Conservation (phyloP, 2,113 vertebrate species). For the Microcebus tavaratra region DNA sequence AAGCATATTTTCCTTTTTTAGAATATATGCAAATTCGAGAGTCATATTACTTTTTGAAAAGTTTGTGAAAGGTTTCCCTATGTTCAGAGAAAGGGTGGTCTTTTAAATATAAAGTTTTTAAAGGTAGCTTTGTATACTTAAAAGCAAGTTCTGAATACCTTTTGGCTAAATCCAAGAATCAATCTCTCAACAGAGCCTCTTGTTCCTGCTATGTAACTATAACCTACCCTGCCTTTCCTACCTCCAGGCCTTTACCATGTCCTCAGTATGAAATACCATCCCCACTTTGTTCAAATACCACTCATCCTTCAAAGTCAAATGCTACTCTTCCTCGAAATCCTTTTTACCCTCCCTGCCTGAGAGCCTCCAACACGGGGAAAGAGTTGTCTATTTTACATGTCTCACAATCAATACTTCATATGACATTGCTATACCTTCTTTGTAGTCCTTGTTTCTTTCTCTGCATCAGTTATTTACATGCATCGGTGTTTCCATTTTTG, state of each 20-base stretch:
- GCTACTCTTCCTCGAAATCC: neutral
- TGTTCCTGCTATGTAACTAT: neutral
- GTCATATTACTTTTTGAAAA: neutral
- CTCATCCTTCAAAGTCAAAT: neutral
- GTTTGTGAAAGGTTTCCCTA: neutral
- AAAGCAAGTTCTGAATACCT: slow-evolving; percentile 9
- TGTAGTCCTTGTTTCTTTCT: neutral
- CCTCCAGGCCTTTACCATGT: neutral
- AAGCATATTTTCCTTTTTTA: neutral
- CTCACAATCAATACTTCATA: neutral
- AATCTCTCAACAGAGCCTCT: neutral
- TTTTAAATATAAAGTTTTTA: neutral
- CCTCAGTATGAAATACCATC: neutral
- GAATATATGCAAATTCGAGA: slow-evolving; percentile 5
- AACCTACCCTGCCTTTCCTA: neutral
- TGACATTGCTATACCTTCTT: neutral
- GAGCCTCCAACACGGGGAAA: neutral
- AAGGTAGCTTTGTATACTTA: neutral
- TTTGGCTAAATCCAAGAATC: neutral
- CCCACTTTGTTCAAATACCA: slow-evolving; percentile 6
- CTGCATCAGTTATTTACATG: neutral
- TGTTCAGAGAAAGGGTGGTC: neutral
- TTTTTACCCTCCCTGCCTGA: neutral
- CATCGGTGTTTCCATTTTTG: neutral
- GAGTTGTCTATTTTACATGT: neutral